phyloP scores from a whole-genome alignment of 2,797 vertebrate species.

The Bradypodion ventrale region DNA sequence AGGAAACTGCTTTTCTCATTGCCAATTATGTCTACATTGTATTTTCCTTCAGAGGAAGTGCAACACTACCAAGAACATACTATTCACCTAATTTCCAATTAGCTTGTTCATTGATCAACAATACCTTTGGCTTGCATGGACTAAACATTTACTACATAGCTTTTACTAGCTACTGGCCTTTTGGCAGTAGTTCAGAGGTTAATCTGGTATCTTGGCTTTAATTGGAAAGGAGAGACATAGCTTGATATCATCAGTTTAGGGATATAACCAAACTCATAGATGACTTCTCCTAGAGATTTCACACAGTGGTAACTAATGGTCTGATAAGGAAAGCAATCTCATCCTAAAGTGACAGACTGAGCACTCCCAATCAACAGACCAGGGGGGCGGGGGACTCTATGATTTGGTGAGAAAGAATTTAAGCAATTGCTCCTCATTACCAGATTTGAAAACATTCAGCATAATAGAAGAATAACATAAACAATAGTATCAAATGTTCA shows the following conservation, averaged over 20 bases:
- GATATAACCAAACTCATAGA: neutral
- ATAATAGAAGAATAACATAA: neutral
- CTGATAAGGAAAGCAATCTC: neutral
- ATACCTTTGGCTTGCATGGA: neutral
- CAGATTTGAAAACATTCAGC: neutral
- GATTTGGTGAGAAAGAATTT: neutral
- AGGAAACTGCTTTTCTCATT: neutral
- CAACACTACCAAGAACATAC: neutral
- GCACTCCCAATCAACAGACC: neutral
- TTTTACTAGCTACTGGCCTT: neutral
- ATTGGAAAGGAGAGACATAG: neutral
- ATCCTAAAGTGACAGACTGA: no score
- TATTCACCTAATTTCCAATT: neutral
- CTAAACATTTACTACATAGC: neutral
- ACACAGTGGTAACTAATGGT: neutral
- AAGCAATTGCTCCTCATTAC: neutral
- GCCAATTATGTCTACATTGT: no score
- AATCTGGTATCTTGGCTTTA: neutral
- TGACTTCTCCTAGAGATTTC: neutral
- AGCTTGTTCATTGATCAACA: neutral
- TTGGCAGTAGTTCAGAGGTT: neutral
- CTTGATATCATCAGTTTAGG: neutral
- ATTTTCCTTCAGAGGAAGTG: neutral
- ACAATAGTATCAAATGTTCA: neutral
- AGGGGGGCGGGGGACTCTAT: no score